Evolutionary conservation across 1,140 invertebrate genomes (phyloP).

Genomic region (Radopholus similis): DNA sequence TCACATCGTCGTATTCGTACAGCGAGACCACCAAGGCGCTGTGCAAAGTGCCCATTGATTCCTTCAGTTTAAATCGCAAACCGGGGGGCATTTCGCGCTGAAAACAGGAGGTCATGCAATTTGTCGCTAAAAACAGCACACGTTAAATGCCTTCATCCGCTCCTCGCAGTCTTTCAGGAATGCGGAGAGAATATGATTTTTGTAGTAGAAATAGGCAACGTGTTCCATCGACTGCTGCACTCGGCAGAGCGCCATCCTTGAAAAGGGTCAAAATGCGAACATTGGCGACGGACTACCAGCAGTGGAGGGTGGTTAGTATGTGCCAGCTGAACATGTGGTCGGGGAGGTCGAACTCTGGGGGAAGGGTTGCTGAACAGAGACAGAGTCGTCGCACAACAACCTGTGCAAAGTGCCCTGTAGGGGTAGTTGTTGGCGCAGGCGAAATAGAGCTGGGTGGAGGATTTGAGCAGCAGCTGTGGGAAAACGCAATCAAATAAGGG

Average conservation of each 20-base stretch:
- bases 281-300: slow-evolving; percentile 14
- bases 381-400: slow-evolving; percentile 12
- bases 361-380: slow-evolving; percentile 2
- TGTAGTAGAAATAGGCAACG: slow-evolving; percentile 23
- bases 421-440: slow-evolving; percentile 40
- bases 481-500: no score
- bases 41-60: slow-evolving; percentile 23
- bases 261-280: not conserved
- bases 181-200: no score
- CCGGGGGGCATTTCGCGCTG: slow-evolving; percentile 13
- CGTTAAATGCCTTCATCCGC: no score
- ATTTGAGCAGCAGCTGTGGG: slow-evolving; percentile 28
- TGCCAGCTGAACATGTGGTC: slow-evolving; percentile 35
- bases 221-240: slow-evolving; percentile 30
- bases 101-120: no score
- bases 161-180: no score
- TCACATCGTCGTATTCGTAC: slow-evolving; percentile 38
- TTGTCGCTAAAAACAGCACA: no score
- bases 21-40: slow-evolving; percentile 33
- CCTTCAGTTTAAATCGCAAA: slow-evolving; percentile 4
- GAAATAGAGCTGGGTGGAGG: slow-evolving; percentile 32
- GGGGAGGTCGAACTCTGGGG: slow-evolving; percentile 26
- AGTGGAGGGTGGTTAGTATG: slow-evolving; percentile 31
- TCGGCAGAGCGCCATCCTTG: slow-evolving; percentile 27
- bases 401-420: slow-evolving; percentile 23